Evolutionary conservation across 1,140 invertebrate genomes (phyloP).

Genomic region (Zaprionus capensis): DNA sequence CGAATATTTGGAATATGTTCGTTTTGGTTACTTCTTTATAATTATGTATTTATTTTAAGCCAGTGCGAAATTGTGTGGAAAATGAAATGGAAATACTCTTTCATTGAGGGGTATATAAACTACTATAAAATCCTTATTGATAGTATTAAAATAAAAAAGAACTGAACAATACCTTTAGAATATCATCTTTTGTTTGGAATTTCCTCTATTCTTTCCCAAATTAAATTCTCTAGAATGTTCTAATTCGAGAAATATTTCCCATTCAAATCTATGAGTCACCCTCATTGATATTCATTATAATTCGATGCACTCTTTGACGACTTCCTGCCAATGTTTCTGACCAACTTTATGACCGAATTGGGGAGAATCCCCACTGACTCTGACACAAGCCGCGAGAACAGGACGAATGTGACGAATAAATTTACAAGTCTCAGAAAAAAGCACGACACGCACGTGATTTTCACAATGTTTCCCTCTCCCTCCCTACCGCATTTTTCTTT

Average conservation of each 20-base stretch:
- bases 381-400: conserved; percentile 27
- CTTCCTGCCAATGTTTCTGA: conserved; percentile 25
- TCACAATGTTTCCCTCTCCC: conserved; percentile 58
- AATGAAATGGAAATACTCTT: conserved; percentile 2
- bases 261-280: not conserved
- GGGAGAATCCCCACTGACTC: conserved; percentile 28
- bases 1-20: not conserved
- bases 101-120: not conserved
- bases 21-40: not conserved
- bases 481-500: conserved; percentile 8
- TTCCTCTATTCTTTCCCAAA: not conserved
- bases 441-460: conserved; percentile 74
- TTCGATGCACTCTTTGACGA: conserved; percentile 27
- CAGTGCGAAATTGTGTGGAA: not conserved
- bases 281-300: conserved; percentile 9
- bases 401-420: conserved; percentile 67
- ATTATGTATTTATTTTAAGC: conserved; percentile 7
- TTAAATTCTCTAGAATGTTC: not conserved
- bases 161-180: not conserved
- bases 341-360: conserved; percentile 54
- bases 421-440: conserved; percentile 57
- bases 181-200: too few relatives aligned
- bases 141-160: not conserved
- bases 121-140: not conserved
- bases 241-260: not conserved